Evolutionary conservation across 2,113 vertebrate species (phyloP).

Genomic region (Hippotragus niger): DNA sequence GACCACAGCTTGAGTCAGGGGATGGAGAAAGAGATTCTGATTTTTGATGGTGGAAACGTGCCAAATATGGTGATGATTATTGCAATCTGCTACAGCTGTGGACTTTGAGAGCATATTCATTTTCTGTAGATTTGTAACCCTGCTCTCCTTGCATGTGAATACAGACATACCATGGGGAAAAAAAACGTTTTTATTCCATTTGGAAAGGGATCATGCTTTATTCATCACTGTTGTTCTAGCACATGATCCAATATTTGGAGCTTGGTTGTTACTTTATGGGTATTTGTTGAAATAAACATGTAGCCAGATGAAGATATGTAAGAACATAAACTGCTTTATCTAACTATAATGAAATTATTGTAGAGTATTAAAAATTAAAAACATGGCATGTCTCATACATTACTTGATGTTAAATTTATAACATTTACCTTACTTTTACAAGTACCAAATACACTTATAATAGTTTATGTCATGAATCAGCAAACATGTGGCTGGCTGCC

Average conservation of each 20-base stretch:
- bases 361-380: not conserved
- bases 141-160: not conserved
- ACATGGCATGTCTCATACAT: not conserved
- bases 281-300: not conserved
- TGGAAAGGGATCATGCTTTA: not conserved
- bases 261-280: not conserved
- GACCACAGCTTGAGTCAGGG: not conserved
- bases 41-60: not conserved
- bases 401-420: not conserved
- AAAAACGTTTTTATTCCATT: not conserved
- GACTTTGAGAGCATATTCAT: not conserved
- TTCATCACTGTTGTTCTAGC: not conserved
- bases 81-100: not conserved
- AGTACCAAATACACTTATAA: not conserved
- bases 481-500: not conserved
- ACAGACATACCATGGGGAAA: not conserved
- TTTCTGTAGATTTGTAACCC: not conserved
- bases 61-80: not conserved
- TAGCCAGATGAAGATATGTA: not conserved
- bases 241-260: not conserved
- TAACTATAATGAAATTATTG: not conserved
- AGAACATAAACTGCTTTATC: not conserved
- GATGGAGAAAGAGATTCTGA: not conserved
- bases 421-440: not conserved
- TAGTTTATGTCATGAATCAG: not conserved